A percentile compares a stretch with the other conserved stretches of the same genome.
These are phyloP conservation scores for Erpornis zantholeuca DNA, from an alignment of 2,113 vertebrate species.

Conservation along the genomic window DNA sequence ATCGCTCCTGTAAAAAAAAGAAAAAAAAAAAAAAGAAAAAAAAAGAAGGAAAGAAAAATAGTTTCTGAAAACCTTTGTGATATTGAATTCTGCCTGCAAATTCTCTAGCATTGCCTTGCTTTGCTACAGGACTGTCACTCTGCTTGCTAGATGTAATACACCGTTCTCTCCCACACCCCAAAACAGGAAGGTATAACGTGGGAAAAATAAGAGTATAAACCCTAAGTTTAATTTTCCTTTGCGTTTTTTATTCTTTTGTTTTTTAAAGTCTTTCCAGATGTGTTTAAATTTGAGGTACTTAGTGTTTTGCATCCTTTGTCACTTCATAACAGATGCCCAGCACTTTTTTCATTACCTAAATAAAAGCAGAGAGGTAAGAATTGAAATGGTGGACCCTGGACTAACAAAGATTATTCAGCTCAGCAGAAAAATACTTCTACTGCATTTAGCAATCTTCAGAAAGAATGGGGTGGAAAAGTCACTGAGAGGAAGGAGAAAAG, in stretches of 20 bases:
- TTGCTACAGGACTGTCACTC: not conserved
- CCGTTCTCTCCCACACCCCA: fast-evolving
- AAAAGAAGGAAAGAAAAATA: not conserved
- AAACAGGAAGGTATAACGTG: not conserved
- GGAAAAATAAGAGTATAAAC: not conserved
- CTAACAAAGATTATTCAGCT: not conserved
- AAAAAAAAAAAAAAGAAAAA: not conserved
- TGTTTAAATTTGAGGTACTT: not conserved
- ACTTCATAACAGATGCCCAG: not conserved
- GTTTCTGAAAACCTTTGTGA: constrained; percentile 50
- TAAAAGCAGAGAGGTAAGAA: not conserved
- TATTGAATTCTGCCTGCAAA: constrained; percentile 49
- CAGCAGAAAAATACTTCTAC: not conserved
- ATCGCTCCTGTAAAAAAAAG: not conserved
- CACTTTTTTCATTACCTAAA: not conserved
- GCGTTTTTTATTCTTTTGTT: not conserved
- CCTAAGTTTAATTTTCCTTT: not conserved
- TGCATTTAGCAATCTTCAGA: not conserved
- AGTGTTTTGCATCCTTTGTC: not conserved
- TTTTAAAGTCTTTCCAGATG: not conserved
- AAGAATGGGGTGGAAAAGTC: not conserved
- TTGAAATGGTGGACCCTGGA: not conserved
- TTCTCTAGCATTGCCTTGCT: not conserved
- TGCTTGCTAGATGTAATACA: not conserved
- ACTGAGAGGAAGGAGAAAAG: not conserved